Base-by-base conservation (phyloP, 2,888 invertebrate species). In the Cerceris ruficornis region DNA sequence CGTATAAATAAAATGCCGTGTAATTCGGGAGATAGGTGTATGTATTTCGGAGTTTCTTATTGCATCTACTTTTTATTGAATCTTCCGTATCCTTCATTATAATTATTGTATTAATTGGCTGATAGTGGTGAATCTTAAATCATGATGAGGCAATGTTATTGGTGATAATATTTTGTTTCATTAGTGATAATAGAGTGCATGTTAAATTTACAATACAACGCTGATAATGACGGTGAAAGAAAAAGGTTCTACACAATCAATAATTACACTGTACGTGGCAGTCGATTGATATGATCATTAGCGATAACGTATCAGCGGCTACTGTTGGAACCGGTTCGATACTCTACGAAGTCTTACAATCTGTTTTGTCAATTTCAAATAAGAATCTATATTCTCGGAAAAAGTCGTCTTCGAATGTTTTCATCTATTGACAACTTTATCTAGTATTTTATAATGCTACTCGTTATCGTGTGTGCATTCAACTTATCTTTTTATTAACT, bases 251-350 rank as follows among this genome's bases (percentile, higher is more conserved):
- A 42, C 42, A 6, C n/a, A 42, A 43, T 60, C 7, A 60, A 42
- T 60, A 11, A 11, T 41, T n/a, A 58, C 46, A 46, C 9, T 50
- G n/a, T 50, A n/a, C 50, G n/a, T n/a, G 50, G n/a, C 50, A n/a
- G 50, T 50, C 50, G n/a, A 50, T 50, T 50, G n/a, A n/a, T n/a
- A n/a, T 9, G 28, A 60, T 28, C 13, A 9, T 11, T 11, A 13
- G 11, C 13, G 69, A 65, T 75, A 60, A 69, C 54, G 59, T 65
- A 64, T 75, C 59, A 64, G 6, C 9, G 15, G 62, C 9, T 43
- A 54, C 42, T 71, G 64, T 66, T 71, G 61, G 57, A 73, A 73
- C 73, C 69, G 69, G 73, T 69, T 69, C 54, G 61, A 57, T 61
- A 28, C 43, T 69, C 69, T 52, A 43, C 28, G 49, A n/a, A 55